Evolutionary conservation across 2,888 invertebrate species (phyloP), one percentile per base, ranked within the genome.

Genomic region (Ectobius pallidus): DNA sequence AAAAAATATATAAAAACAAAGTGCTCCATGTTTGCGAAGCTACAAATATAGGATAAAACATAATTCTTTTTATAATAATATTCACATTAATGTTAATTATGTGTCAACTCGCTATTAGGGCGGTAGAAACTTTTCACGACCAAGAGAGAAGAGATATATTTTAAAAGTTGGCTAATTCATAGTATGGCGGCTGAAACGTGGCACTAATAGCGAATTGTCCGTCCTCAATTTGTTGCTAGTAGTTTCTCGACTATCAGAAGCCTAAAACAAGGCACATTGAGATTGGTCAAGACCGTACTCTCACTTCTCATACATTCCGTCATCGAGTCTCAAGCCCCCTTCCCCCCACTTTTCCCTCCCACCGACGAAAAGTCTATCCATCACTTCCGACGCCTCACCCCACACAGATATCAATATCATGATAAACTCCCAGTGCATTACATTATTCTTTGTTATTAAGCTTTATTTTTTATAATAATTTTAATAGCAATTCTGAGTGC

Each of bases 251-350:
- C 16, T 58, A 58, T 58, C 32, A 58, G 58, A 27, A 62, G 42
- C 67, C 68, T 42, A 72, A 72, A 72, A 67, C 55, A 58, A 55
- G 42, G 18, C 9, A 39, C 58, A 65, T 72, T 72, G 71, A 58
- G 71, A 72, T 68, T 72, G 71, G 71, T 72, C 71, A 72, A 72
- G 71, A 46, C 30, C 44, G 44, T 30, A 58, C 58, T 58, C 58
- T 58, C 58, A 32, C 58, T 58, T 58, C 58, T 25, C 58, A 58
- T 20, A 9, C 27, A 25, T 58, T 58, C 32, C 27, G 27, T 30
- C 30, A 30, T 30, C 58, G 30, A 1, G n/a, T 30, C 16, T 25
- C 16, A 11, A 14, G n/a, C 42, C 63, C 42, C 32, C 46, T 55
- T 4, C 55, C n/a, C 27, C 58, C 55, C 34, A n/a, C 63, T 25